phyloP scores from a whole-genome alignment of 2,888 invertebrate genomes.

The Amblyjoppa fuscipennis region DNA sequence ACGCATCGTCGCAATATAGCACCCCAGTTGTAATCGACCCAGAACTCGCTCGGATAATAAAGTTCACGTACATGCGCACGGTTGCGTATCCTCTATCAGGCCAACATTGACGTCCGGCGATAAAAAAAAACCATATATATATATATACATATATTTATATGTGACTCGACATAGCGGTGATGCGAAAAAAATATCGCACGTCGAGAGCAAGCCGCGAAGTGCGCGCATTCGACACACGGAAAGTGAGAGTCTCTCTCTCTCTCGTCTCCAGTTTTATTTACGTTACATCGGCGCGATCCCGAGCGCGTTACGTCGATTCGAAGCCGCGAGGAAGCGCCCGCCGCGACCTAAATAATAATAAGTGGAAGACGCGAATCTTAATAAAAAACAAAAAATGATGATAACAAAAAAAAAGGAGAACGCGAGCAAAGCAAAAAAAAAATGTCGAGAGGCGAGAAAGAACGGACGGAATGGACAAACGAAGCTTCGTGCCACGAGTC shows the following conservation, averaged over 20 bases:
- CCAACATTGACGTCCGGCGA: slow-evolving; percentile 64
- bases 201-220: slow-evolving; percentile 6
- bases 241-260: slow-evolving; percentile 60
- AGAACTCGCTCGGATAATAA: slow-evolving; percentile 71
- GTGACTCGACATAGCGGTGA: slow-evolving; percentile 4
- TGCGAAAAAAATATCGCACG: slow-evolving; percentile 7
- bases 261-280: slow-evolving; percentile 44
- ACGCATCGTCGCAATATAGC: slow-evolving; percentile 27
- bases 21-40: slow-evolving; percentile 71
- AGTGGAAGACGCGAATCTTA: slow-evolving; percentile 19
- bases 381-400: neutral
- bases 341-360: slow-evolving; percentile 51
- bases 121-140: slow-evolving; percentile 38
- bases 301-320: slow-evolving; percentile 51
- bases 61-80: slow-evolving; percentile 65
- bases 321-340: slow-evolving; percentile 6
- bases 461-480: slow-evolving; percentile 1
- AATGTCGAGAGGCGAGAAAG: slow-evolving; percentile 8
- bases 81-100: slow-evolving; percentile 61
- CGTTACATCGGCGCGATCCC: slow-evolving; percentile 50
- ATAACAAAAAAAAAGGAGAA: slow-evolving; percentile 1
- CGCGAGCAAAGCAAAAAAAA: neutral
- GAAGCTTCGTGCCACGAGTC: slow-evolving; percentile 25
- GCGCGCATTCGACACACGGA: slow-evolving; percentile 46
- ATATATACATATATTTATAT: slow-evolving; percentile 42